phyloP scores from a whole-genome alignment of 2,888 invertebrate genomes.

The Caenorhabditis becei region DNA sequence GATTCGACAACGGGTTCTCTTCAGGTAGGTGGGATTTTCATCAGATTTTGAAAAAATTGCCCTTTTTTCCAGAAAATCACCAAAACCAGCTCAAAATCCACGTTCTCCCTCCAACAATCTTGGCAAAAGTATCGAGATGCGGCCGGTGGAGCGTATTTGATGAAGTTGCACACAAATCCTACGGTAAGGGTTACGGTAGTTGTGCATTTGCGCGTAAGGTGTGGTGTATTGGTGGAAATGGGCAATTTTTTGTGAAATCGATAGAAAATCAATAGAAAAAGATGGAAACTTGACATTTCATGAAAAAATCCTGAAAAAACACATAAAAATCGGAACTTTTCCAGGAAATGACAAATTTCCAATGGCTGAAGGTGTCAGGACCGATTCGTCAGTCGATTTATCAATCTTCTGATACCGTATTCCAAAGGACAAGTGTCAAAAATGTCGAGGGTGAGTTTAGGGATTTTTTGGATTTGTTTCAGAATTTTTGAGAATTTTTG shows the following conservation, averaged over 20 bases:
- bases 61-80: slow-evolving; percentile 12
- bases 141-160: slow-evolving; percentile 70
- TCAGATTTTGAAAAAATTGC: neutral
- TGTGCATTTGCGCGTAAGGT: neutral
- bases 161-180: slow-evolving; percentile 56
- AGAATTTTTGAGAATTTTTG: neutral
- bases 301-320: neutral
- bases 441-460: slow-evolving; percentile 44
- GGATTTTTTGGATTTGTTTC: too few relatives aligned
- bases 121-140: slow-evolving; percentile 43
- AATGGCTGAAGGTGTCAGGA: slow-evolving; percentile 54
- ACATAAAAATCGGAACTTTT: neutral
- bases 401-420: slow-evolving; percentile 43
- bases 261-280: neutral
- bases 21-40: slow-evolving; percentile 3
- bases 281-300: neutral
- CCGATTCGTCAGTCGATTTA: slow-evolving; percentile 56
- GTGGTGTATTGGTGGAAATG: neutral
- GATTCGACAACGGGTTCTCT: slow-evolving; percentile 17
- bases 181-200: neutral
- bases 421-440: slow-evolving; percentile 54
- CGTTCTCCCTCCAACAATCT: slow-evolving; percentile 14
- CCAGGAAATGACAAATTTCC: slow-evolving; percentile 27
- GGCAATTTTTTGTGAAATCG: neutral
- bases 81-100: slow-evolving; percentile 9